Evolutionary conservation across 2,113 vertebrate genomes (phyloP), one percentile per base, ranked within the genome.

Genomic region (Loxodonta africana): DNA sequence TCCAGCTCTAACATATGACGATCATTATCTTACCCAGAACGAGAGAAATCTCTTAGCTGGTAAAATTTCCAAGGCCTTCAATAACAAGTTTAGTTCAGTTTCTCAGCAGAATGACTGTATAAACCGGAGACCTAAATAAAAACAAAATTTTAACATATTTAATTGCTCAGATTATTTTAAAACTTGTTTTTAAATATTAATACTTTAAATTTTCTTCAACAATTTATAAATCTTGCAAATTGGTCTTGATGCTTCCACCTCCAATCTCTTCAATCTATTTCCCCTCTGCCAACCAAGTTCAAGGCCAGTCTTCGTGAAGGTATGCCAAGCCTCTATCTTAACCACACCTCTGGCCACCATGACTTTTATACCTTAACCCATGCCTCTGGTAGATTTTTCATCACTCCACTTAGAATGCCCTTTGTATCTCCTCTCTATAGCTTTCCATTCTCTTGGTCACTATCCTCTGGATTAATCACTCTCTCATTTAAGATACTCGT

Each of bases 111-210:
- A 73, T 44, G 53, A 60, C 5, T 90, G 53, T 23, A 51, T 71
- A 60, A 92, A 93, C 18, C 84, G 92, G 65, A 95, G 76, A 96
- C 93, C 97, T 98, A 67, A 62, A 77, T 94, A 82, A 96, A 97
- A 94, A 94, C 10, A 90, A 94, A 95, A 23, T 73, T 77, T 46
- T 44, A 69, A 95, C 48, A 53, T 9, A 77, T 14, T 89, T 63
- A 46, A 2, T 65, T 78, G 28, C 1, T 63, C 80, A 6, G 6
- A 69, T 85, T 90, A 84, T 73, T 73, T 73, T 6, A 62, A 30
- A 60, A 73, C 5, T 18, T 73, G 30, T 71, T 71, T 17, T 53
- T 53, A 8, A 7, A 57, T 15, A 57, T 28, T 23, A n/a, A 41
- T 10, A 48, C 30, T 1, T 48, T 33, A 2, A 62, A 73, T 33